Evolutionary conservation across 2,113 vertebrate species (phyloP).

Genomic region (Nothoprocta pentlandii): DNA sequence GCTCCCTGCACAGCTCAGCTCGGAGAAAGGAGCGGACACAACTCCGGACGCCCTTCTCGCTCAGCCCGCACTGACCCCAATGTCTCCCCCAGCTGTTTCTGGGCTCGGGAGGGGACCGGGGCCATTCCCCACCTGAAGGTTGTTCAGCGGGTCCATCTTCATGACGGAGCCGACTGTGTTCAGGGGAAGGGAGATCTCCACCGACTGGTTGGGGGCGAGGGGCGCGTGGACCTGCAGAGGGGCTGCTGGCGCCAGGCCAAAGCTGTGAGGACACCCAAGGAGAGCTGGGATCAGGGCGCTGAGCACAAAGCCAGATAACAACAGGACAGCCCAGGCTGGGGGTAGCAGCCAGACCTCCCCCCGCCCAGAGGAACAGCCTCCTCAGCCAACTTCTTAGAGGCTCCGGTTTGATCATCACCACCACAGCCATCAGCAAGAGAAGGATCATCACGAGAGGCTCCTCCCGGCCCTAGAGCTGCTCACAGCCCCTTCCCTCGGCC

Average conservation of each 20-base stretch:
- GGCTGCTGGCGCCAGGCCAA: slow-evolving; percentile 93
- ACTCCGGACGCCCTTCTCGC: too few relatives aligned
- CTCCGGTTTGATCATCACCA: slow-evolving; percentile 75
- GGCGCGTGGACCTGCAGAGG: slow-evolving; percentile 94
- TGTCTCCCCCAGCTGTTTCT: not conserved
- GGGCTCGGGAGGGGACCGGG: rapidly evolving
- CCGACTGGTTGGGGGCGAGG: slow-evolving; percentile 92
- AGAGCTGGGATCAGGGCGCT: not conserved
- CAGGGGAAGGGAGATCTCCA: slow-evolving; percentile 91
- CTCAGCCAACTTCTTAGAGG: slow-evolving; percentile 87
- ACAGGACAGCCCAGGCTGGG: not conserved
- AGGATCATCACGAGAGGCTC: slow-evolving; percentile 77
- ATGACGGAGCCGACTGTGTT: slow-evolving; percentile 93
- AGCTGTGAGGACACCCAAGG: slow-evolving; percentile 78
- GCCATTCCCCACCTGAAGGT: slow-evolving; percentile 86
- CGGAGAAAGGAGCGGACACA: too few relatives aligned
- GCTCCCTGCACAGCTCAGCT: too few relatives aligned
- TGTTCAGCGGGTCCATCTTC: slow-evolving; percentile 99
- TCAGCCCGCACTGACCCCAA: too few relatives aligned
- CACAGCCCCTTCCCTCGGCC: too few relatives aligned
- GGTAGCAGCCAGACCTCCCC: not conserved
- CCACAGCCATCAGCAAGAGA: slow-evolving; percentile 64
- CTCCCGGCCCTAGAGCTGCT: too few relatives aligned
- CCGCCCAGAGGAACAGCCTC: slow-evolving; percentile 45
- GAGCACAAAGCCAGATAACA: not conserved